Conservation (phyloP, 2,888 invertebrate genomes). For the Drosophila melanosoma region DNA sequence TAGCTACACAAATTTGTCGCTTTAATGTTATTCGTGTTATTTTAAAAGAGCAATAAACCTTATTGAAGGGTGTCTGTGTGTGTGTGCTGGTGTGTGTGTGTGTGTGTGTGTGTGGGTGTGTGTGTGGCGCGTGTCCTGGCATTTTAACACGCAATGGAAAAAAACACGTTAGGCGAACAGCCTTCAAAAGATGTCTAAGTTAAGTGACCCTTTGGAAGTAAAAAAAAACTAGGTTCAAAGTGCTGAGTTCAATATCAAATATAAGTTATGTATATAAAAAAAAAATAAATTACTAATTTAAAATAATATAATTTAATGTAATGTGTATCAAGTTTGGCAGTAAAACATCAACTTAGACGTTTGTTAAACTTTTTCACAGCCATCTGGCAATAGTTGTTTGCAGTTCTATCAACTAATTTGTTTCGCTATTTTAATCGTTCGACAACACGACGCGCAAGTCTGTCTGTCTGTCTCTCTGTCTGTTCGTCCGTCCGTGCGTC, state of each 20-base stretch:
- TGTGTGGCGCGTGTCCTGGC: slow-evolving; percentile 1
- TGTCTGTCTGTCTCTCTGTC: neutral
- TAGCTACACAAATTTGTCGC: slow-evolving; percentile 17
- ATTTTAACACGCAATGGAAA: slow-evolving; percentile 36
- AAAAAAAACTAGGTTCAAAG: neutral
- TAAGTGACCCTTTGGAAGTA: neutral
- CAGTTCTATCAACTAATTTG: slow-evolving; percentile 25
- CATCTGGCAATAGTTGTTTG: neutral
- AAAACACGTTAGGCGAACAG: neutral
- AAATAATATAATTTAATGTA: neutral
- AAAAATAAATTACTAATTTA: neutral
- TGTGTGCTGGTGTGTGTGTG: slow-evolving; percentile 1
- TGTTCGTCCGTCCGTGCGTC: neutral
- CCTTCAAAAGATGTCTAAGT: neutral
- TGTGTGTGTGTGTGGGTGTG: neutral
- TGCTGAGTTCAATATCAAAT: neutral
- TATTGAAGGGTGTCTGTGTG: neutral
- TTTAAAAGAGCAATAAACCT: slow-evolving; percentile 36
- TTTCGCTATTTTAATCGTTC: slow-evolving; percentile 13
- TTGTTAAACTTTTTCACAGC: neutral
- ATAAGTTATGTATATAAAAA: neutral
- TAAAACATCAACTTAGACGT: neutral
- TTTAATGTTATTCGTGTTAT: neutral
- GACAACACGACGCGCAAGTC: neutral
- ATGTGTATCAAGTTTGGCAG: neutral